phyloP scores from a whole-genome alignment of 2,888 invertebrate genomes.

The Cynaeus angustus region DNA sequence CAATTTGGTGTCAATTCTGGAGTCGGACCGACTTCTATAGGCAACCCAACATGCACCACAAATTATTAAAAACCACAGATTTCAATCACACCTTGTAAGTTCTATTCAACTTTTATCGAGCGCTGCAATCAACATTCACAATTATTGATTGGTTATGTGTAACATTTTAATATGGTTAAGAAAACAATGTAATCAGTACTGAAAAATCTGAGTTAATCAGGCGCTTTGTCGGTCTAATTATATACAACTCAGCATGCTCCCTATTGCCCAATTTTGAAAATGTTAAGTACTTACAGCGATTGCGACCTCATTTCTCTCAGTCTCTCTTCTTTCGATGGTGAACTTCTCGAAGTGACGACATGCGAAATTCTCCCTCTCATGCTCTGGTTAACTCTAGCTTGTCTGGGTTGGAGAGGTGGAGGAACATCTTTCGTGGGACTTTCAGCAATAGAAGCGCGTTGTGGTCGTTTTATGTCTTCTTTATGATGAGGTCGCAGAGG shows the following conservation, averaged over 20 bases:
- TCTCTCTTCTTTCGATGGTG: conserved; percentile 61
- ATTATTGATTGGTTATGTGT: conserved; percentile 18
- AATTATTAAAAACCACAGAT: neutral
- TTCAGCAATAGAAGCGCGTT: conserved; percentile 68
- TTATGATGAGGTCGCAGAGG: conserved; percentile 64
- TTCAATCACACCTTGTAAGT: neutral
- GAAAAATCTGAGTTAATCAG: conserved; percentile 33
- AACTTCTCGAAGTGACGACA: conserved; percentile 56
- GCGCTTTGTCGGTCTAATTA: neutral
- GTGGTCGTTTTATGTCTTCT: conserved; percentile 53
- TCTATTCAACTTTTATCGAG: conserved; percentile 6
- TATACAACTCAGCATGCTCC: neutral
- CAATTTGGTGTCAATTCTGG: neutral
- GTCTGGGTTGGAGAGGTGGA: conserved; percentile 69
- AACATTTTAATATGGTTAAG: conserved; percentile 21
- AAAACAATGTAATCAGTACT: conserved; percentile 31
- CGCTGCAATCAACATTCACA: conserved; percentile 2
- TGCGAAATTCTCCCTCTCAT: conserved; percentile 68
- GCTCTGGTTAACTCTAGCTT: conserved; percentile 69
- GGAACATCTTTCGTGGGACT: conserved; percentile 61
- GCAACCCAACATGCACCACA: conserved; percentile 7
- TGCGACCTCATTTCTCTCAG: conserved; percentile 61
- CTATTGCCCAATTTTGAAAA: conserved; percentile 8
- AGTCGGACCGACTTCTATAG: neutral
- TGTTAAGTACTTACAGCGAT: conserved; percentile 64